A percentile compares a stretch with the other conserved stretches of the same genome.
Conservation (phyloP, 2,113 vertebrate species). For the Mystacornis crossleyi region DNA sequence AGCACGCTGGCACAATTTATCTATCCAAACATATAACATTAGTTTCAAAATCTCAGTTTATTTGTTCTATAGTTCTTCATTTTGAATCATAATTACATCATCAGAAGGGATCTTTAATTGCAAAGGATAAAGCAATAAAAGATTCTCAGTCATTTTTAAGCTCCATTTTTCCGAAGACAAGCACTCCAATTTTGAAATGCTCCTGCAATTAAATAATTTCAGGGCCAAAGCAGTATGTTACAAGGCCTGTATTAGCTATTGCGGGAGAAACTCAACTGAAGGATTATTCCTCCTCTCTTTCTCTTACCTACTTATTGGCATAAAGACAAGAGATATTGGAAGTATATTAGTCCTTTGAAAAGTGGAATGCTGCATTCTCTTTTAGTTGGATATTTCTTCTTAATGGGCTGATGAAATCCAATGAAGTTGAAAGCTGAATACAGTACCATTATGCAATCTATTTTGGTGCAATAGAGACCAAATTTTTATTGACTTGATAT, state of each 20-base stretch:
- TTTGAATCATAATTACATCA: neutral
- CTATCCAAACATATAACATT: neutral
- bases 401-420: neutral
- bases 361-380: neutral
- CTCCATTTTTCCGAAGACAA: neutral
- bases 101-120: neutral
- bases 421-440: neutral
- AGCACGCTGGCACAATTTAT: neutral
- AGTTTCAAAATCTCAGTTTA: neutral
- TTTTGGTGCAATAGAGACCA: neutral
- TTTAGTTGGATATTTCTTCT: neutral
- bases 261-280: neutral
- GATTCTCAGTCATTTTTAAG: neutral
- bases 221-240: neutral
- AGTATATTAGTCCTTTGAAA: neutral
- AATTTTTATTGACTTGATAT: conserved; percentile 21
- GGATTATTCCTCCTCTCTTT: neutral
- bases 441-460: neutral
- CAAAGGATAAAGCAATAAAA: neutral
- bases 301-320: neutral
- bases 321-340: neutral
- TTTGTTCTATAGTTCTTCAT: neutral
- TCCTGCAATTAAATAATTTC: neutral
- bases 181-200: neutral
- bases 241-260: neutral